These are phyloP conservation scores for Sander lucioperca DNA, from an alignment of 2,113 vertebrate genomes.

Conservation along the genomic window DNA sequence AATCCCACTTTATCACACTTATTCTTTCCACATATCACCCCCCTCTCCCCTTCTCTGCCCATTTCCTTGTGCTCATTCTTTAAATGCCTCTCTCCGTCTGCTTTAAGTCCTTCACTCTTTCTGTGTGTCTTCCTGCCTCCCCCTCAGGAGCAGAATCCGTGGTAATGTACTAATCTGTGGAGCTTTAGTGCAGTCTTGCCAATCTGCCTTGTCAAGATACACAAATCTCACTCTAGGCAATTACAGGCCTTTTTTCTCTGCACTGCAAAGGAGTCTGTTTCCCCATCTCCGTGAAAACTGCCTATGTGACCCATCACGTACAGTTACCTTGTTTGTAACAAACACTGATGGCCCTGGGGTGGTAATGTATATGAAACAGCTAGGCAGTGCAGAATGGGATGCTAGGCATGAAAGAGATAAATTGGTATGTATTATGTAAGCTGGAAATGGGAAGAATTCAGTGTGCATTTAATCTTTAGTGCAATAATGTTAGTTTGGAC, in stretches of 20 bases:
- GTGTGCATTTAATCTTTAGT: not conserved
- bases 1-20: slow-evolving; percentile 58
- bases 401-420: slow-evolving; percentile 14
- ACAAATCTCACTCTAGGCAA: slow-evolving; percentile 79
- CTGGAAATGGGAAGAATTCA: not conserved
- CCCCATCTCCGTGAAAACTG: slow-evolving; percentile 56
- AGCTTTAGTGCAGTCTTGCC: slow-evolving; percentile 74
- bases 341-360: slow-evolving; percentile 36
- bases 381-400: not conserved
- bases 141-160: slow-evolving; percentile 67
- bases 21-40: slow-evolving; percentile 32
- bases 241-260: slow-evolving; percentile 62
- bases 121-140: slow-evolving; percentile 50
- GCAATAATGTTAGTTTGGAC: slow-evolving; percentile 2
- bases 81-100: slow-evolving; percentile 56
- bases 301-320: slow-evolving; percentile 60
- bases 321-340: slow-evolving; percentile 63
- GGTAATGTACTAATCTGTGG: slow-evolving; percentile 77
- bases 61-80: slow-evolving; percentile 54
- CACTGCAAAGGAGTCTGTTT: slow-evolving; percentile 53
- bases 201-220: slow-evolving; percentile 80
- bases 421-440: slow-evolving; percentile 21
- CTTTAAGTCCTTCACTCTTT: slow-evolving; percentile 60
- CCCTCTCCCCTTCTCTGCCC: slow-evolving; percentile 37
- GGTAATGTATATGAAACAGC: not conserved